Conservation (phyloP, 2,797 vertebrate genomes). For the Lutjanus campechanus region DNA sequence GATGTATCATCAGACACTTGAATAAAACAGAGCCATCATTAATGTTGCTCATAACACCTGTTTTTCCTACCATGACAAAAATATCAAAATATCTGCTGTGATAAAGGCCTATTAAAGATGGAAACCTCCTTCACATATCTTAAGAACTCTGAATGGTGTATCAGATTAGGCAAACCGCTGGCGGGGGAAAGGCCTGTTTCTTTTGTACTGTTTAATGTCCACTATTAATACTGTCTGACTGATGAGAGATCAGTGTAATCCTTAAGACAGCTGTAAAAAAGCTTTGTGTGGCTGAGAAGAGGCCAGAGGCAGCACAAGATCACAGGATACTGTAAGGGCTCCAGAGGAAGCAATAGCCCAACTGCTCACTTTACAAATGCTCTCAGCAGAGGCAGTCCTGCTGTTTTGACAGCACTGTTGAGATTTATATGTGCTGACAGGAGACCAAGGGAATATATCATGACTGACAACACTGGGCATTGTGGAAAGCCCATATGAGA, state of each 20-base stretch:
- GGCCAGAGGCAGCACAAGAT: constrained; percentile 73
- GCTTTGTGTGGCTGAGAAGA: constrained; percentile 58
- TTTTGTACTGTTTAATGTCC: constrained; percentile 44
- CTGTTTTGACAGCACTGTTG: constrained; percentile 84
- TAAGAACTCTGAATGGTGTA: not conserved
- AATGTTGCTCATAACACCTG: not conserved
- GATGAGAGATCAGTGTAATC: constrained; percentile 59
- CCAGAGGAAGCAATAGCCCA: constrained; percentile 75
- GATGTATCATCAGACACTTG: not conserved
- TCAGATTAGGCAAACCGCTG: constrained; percentile 18
- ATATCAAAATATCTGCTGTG: constrained; percentile 7
- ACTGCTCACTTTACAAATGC: constrained; percentile 86
- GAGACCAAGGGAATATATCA: constrained; percentile 80
- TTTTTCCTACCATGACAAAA: not conserved
- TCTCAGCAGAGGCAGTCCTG: constrained; percentile 81
- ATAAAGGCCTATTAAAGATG: not conserved
- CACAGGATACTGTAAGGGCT: constrained; percentile 74
- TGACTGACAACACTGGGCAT: constrained; percentile 81
- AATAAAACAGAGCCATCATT: not conserved
- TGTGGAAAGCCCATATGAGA: constrained; percentile 77
- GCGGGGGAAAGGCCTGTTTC: constrained; percentile 3
- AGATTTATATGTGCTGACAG: constrained; percentile 82
- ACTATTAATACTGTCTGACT: constrained; percentile 53
- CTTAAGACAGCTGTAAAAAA: constrained; percentile 70
- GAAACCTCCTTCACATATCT: not conserved